phyloP scores from a whole-genome alignment of 2,888 invertebrate genomes.

The Tipula lateralis region DNA sequence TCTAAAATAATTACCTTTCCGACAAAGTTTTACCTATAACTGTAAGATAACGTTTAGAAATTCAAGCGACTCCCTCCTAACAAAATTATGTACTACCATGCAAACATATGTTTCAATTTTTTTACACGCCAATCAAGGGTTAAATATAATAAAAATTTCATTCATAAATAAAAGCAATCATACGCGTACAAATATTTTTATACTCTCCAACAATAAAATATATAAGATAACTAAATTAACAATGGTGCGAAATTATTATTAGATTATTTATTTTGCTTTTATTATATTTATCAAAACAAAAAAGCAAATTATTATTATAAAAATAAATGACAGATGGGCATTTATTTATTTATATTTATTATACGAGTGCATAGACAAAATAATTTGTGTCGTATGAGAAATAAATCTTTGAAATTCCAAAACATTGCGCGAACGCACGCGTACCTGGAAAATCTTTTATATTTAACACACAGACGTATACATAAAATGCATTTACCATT shows the following conservation, averaged over 20 bases:
- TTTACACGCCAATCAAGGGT: too few species aligned
- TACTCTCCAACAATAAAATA: too few species aligned
- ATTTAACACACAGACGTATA: not conserved
- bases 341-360: not conserved
- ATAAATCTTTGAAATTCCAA: not conserved
- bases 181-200: not conserved
- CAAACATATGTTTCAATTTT: too few species aligned
- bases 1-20: too few species aligned
- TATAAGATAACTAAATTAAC: not conserved
- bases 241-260: not conserved
- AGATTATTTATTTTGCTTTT: not conserved
- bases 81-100: too few species aligned
- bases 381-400: not conserved
- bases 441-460: not conserved
- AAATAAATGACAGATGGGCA: not conserved
- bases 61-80: too few species aligned
- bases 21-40: too few species aligned
- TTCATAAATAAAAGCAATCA: not conserved
- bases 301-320: not conserved
- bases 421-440: not conserved
- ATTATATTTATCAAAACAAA: not conserved
- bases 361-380: not conserved
- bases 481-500: not conserved
- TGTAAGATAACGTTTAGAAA: too few species aligned
- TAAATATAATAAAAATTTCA: not conserved